Conservation (phyloP, 1,140 invertebrate species). For the Oreohelix idahoensis region DNA sequence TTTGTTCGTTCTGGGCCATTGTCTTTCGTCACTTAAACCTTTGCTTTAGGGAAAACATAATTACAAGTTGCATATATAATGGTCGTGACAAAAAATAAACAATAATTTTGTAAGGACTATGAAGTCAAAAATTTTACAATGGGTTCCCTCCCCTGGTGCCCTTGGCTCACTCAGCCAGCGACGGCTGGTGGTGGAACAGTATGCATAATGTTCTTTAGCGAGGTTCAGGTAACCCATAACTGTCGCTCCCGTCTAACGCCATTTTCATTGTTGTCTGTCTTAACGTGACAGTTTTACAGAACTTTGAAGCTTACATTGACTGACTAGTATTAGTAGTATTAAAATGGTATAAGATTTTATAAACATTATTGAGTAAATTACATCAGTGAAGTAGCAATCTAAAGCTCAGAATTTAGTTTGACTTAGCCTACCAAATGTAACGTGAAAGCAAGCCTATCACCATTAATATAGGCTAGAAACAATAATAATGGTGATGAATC, state of each 20-base stretch:
- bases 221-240: slow-evolving; percentile 9
- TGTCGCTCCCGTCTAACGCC: neutral
- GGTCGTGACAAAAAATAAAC: slow-evolving; percentile 33
- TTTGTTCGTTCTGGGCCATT: neutral
- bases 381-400: too few species aligned
- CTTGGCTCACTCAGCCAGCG: slow-evolving; percentile 38
- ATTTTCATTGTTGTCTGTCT: slow-evolving; percentile 9
- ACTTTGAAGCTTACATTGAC: neutral
- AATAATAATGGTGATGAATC: too few species aligned
- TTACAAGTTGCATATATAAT: neutral
- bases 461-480: too few species aligned
- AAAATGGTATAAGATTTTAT: too few species aligned
- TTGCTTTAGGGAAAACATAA: neutral
- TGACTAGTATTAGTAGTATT: neutral
- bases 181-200: neutral
- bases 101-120: slow-evolving; percentile 43
- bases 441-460: too few species aligned
- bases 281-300: neutral
- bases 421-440: too few species aligned
- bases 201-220: neutral
- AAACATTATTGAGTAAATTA: too few species aligned
- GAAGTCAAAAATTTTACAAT: slow-evolving; percentile 38
- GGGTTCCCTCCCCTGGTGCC: slow-evolving; percentile 40
- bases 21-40: neutral
- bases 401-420: too few species aligned